Base-by-base conservation (phyloP, 1,140 invertebrate species). In the Leptestheria dahalacensis region DNA sequence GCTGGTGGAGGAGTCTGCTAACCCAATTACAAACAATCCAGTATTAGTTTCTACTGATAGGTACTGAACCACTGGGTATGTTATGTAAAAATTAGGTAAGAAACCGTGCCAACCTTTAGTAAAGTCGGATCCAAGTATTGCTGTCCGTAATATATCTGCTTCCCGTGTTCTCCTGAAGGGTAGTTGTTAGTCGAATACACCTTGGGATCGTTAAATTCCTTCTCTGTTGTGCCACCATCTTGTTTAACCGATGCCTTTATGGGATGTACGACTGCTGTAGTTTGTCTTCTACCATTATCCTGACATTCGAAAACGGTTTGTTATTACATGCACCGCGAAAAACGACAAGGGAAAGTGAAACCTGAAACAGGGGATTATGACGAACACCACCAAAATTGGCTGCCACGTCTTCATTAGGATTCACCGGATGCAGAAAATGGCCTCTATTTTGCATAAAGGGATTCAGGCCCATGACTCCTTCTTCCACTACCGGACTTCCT, bases 1-100 rank as follows among this genome's bases (percentile, higher is more conserved):
- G 86, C 87, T 61, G 86, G 84, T 15, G 88, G 88, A 28, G 88
- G 88, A 61, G 84, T 80, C 85, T 90, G 69, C 20, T 76, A 77
- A 60, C 48, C 33, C 33, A 41, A 41, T 15, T 15, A 41, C 33
- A 41, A 41, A 41, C 6, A 41, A 41, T 41, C 15, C 33, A 41
- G 6, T 41, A 41, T 6, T 9, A 9, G 33, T 9, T 9, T 9
- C 33, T 41, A 41, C 15, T 15, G 33, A 9, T 41, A 15, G 33
- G 33, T 41, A 52, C 11, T 52, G 11, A 11, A 23, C 20, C 20
- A 52, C 12, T 56, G n/a, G n/a, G n/a, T n/a, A n/a, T n/a, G n/a
- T n/a, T n/a, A n/a, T n/a, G n/a, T n/a, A n/a, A n/a, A n/a, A n/a
- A n/a, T n/a, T n/a, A n/a, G n/a, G n/a, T n/a, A n/a, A n/a, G n/a